Percentiles rank a stretch among this genome's conserved stretches.
phyloP scores from a whole-genome alignment of 2,797 vertebrate species.

The Chrysocyon brachyurus region DNA sequence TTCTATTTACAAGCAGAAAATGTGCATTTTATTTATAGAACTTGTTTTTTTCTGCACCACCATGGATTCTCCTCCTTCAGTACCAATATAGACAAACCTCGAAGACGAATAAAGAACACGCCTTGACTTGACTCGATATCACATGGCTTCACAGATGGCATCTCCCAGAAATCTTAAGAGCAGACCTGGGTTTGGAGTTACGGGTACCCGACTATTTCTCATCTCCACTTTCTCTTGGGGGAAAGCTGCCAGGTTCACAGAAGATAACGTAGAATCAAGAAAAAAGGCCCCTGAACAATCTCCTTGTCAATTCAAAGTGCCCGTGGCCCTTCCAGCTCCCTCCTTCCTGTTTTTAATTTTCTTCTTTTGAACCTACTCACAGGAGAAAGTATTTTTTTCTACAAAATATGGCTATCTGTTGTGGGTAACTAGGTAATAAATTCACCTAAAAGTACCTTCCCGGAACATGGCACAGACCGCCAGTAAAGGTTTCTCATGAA shows the following conservation, averaged over 20 bases:
- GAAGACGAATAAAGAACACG: background rate
- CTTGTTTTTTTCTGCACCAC: background rate
- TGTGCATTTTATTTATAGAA: background rate
- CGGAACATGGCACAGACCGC: background rate
- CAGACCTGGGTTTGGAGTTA: background rate
- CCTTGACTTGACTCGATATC: background rate
- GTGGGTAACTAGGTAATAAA: conserved; percentile 1
- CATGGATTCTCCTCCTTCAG: background rate
- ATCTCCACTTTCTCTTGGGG: background rate
- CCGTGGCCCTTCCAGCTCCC: background rate
- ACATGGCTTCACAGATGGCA: rapidly evolving
- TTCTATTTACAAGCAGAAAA: conserved; percentile 19
- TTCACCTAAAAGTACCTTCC: background rate
- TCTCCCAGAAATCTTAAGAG: rapidly evolving
- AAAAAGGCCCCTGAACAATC: background rate
- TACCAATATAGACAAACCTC: background rate
- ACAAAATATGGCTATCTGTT: background rate
- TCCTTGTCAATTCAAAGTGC: background rate
- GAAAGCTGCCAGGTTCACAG: background rate
- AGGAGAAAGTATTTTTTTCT: background rate
- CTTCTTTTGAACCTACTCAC: background rate
- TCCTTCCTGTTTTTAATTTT: background rate
- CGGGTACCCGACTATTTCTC: background rate
- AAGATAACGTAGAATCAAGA: background rate
- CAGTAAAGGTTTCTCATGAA: background rate